Base-by-base conservation (phyloP, 1,140 invertebrate genomes). In the Nixonia krombeini region DNA sequence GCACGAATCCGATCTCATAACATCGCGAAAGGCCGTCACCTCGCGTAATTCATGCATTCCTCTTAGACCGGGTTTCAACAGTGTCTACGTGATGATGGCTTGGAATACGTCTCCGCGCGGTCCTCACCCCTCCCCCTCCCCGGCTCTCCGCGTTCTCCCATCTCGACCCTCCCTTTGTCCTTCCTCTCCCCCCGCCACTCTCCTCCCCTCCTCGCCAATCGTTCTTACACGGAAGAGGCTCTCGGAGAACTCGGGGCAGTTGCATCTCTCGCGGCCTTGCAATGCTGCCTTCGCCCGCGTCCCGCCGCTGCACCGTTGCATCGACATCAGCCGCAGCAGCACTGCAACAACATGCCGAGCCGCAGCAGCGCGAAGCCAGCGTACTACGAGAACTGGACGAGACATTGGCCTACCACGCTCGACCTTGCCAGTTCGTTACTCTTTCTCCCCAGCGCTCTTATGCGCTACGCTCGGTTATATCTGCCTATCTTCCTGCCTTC, bases 341-440 rank as follows among this genome's bases (percentile, higher is more conserved):
- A 57, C 41, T 56, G 58, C 51, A 65, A 41, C 40, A 49, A 63
- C 51, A 23, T 47, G 37, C 61, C 41, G 61, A 68, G 56, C 53
- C 52, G 67, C 44, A 42, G 41, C 46, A 57, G 58, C 40, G 38
- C 44, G 66, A 51, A 62, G 57, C 46, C 42, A 35, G 63, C 71
- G 55, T 72, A 74, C 58, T 72, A 74, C 58, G 70, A 72, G 62
- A n/a, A n/a, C 68, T 77, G 76, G 65, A 83, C 78, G 77, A 83
- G 82, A 83, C 82, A 81, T 84, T 84, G 81, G 80, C 81, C 80
- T 84, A 83, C 82, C 80, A 80, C 76, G 70, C 75, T 82, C 82
- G 81, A 82, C 82, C 82, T 84, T 83, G 81, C 81, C 79, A 83
- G 81, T 84, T 83, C 82, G 80, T 84, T 84, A 82, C 82, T 82